A percentile compares a stretch with the other conserved stretches of the same genome.
Conservation (phyloP, 2,113 vertebrate genomes). For the Dromaius novaehollandiae region DNA sequence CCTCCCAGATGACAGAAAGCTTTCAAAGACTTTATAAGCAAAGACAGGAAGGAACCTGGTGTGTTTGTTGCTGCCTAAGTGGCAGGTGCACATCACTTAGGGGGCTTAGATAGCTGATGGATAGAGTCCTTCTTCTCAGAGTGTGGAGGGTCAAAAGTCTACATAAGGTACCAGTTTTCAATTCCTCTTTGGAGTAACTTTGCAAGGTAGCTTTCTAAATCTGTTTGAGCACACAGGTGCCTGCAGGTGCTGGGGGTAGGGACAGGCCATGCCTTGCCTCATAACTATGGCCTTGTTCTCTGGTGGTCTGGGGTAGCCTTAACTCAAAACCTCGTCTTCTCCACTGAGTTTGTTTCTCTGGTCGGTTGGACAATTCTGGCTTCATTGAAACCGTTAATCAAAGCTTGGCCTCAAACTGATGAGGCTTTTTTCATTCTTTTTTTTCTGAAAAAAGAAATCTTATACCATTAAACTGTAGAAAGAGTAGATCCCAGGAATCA, state of each 20-base stretch:
- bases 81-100: not conserved
- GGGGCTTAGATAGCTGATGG: not conserved
- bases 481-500: not conserved
- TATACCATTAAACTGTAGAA: not conserved
- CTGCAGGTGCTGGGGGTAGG: not conserved
- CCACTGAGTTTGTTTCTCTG: not conserved
- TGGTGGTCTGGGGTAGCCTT: not conserved
- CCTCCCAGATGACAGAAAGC: not conserved
- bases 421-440: not conserved
- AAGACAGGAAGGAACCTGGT: accelerated
- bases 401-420: not conserved
- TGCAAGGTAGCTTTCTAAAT: not conserved
- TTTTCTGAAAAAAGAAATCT: not conserved
- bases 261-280: accelerated
- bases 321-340: not conserved
- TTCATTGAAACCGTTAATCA: not conserved
- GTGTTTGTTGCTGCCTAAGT: not conserved
- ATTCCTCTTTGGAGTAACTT: not conserved
- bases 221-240: not conserved
- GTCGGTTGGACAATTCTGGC: not conserved
- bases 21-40: not conserved
- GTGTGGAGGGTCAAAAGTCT: not conserved
- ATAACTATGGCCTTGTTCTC: not conserved
- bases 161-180: not conserved
- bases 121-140: accelerated